phyloP scores from a whole-genome alignment of 1,140 invertebrate genomes.

The Trichogramma pretiosum region DNA sequence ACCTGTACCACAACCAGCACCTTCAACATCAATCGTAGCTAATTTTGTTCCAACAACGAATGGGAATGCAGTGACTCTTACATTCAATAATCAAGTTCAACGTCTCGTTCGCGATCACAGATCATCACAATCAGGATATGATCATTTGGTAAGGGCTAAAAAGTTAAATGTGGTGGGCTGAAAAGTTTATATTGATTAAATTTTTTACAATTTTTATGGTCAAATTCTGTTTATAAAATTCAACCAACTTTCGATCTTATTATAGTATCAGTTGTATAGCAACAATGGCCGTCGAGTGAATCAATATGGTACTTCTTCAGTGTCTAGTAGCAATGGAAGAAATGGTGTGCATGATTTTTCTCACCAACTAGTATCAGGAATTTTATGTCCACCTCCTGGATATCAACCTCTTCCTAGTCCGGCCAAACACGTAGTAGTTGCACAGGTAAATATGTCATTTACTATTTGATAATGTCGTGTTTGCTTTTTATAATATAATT shows the following conservation, averaged over 20 bases:
- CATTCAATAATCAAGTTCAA: constrained; percentile 78
- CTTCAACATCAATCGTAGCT: constrained; percentile 49
- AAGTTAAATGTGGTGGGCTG: constrained; percentile 6
- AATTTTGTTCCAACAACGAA: constrained; percentile 69
- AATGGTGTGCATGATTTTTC: constrained; percentile 58
- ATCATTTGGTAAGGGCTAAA: constrained; percentile 48
- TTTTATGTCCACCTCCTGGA: constrained; percentile 73
- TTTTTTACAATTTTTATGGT: background rate
- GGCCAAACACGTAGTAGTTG: constrained; percentile 84
- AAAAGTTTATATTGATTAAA: background rate
- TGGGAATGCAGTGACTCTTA: constrained; percentile 72
- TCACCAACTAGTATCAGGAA: constrained; percentile 82
- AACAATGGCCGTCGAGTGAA: constrained; percentile 59
- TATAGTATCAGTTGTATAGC: constrained; percentile 83
- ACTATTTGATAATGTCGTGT: too few species aligned
- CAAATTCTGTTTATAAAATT: background rate
- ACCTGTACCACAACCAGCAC: constrained; percentile 55
- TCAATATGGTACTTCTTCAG: constrained; percentile 42
- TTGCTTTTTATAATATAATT: background rate
- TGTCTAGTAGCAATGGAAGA: constrained; percentile 37
- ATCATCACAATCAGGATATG: constrained; percentile 52
- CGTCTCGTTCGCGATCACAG: constrained; percentile 54
- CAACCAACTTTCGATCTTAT: constrained; percentile 16
- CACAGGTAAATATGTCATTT: constrained; percentile 42
- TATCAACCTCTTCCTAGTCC: constrained; percentile 78